Evolutionary conservation across 2,797 vertebrate genomes (phyloP).

Genomic region (Sebastes nivosus): DNA sequence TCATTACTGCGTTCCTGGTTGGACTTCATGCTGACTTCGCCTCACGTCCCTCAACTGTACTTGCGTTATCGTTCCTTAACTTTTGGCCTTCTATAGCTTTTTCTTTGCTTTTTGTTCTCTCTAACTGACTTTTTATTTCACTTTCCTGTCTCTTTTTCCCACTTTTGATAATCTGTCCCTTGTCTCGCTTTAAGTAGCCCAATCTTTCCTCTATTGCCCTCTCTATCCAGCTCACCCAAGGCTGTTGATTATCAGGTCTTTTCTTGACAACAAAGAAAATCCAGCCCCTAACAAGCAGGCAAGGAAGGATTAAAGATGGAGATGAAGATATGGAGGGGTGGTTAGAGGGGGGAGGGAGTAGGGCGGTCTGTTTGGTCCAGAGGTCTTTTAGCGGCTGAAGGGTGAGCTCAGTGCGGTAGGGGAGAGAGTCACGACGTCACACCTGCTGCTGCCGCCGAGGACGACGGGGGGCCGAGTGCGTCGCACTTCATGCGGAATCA

Average conservation of each 20-base stretch:
- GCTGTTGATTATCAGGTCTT: slow-evolving; percentile 31
- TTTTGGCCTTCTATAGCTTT: slow-evolving; percentile 23
- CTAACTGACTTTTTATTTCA: slow-evolving; percentile 34
- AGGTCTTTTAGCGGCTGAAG: slow-evolving; percentile 86
- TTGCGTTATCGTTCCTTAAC: slow-evolving; percentile 29
- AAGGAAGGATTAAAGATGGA: slow-evolving; percentile 49
- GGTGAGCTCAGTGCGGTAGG: slow-evolving; percentile 69
- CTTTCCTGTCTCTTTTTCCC: slow-evolving; percentile 75
- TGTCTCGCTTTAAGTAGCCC: slow-evolving; percentile 64
- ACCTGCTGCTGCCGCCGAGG: slow-evolving; percentile 88
- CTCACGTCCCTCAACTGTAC: slow-evolving; percentile 36
- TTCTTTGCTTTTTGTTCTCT: slow-evolving; percentile 22
- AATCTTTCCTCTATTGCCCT: slow-evolving; percentile 40
- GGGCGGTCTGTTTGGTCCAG: slow-evolving; percentile 63
- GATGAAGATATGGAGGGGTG: slow-evolving; percentile 48
- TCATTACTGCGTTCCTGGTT: slow-evolving; percentile 98
- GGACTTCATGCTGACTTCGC: slow-evolving; percentile 92
- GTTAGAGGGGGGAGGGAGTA: slow-evolving; percentile 54
- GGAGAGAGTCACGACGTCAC: slow-evolving; percentile 82
- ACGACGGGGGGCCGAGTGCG: slow-evolving; percentile 78
- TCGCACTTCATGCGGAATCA: slow-evolving; percentile 99
- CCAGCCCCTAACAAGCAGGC: slow-evolving; percentile 33
- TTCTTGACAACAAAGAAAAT: slow-evolving; percentile 37
- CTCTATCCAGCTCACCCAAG: slow-evolving; percentile 41
- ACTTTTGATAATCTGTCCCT: slow-evolving; percentile 54